Evolutionary conservation across 2,888 invertebrate genomes (phyloP), one percentile per base, ranked within the genome.

Genomic region (Heliconius sara): DNA sequence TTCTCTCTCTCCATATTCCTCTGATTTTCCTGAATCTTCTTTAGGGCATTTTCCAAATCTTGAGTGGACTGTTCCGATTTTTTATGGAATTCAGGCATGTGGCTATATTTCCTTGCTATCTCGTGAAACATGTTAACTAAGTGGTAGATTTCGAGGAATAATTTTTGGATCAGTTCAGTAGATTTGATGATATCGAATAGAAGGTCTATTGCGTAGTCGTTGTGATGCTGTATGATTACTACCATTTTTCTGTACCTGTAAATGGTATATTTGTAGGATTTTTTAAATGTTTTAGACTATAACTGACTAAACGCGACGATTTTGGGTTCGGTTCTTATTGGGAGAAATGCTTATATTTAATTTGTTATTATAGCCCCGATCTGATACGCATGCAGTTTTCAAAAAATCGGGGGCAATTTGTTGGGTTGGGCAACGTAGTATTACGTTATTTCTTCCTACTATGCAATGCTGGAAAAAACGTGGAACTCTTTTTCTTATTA

Each of bases 91-190:
- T 83, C 77, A 6, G n/a, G 25, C 71, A 70, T 76, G 27, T 79
- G 43, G 0, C 70, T 76, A 19, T 85, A 88, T 65, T 90, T 91
- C 6, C 81, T 78, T 1, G 85, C 85, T 0, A 91, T 84, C 39
- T 92, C 91, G 22, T 91, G 89, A 0, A 88, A 72, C 89, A 91
- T 92, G 19, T 86, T 86, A 0, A 81, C 84, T 0, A 91, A 27
- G 34, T 92, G 90, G 0, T 87, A 87, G 0, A 91, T 77, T 25
- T 91, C 88, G 78, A 89, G 87, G 27, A 88, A 89, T 0, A 86
- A 67, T 0, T 81, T 80, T 22, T 91, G 90, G 0, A 88, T 3
- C 0, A 80, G 4, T 22, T 89, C 88, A 4, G 84, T 77, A 0
- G 81, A 75, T 6, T 86, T 86, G 0, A 89, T 6, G 0, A 76